Evolutionary conservation across 1,140 invertebrate genomes (phyloP).

Genomic region (Trichonephila clavipes): DNA sequence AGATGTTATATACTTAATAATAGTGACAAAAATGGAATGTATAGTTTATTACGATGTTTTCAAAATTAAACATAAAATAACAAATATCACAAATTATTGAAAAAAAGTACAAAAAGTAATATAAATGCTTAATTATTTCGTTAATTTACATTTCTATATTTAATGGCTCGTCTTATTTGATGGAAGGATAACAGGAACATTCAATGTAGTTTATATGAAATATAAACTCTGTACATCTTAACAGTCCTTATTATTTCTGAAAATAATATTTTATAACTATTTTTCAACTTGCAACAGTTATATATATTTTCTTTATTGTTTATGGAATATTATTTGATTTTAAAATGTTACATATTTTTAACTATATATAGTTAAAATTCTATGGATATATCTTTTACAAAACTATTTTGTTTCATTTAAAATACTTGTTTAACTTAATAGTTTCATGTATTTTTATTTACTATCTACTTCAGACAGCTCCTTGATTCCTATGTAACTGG

Average conservation of each 20-base stretch:
- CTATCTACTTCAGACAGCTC: no score
- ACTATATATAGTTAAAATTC: no score
- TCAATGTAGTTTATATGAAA: neutral
- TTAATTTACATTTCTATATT: neutral
- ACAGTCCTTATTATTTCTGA: neutral
- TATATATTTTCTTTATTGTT: no score
- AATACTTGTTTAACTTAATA: no score
- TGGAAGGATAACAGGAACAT: neutral
- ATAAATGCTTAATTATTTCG: neutral
- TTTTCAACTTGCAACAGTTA: no score
- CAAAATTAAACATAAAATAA: neutral
- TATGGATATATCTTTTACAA: no score
- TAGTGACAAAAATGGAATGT: neutral
- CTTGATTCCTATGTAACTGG: no score
- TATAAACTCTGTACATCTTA: neutral
- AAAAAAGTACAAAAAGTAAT: neutral
- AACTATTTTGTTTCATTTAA: no score
- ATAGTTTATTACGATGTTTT: neutral
- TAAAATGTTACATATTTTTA: no score
- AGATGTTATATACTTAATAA: neutral
- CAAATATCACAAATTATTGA: constrained; percentile 15
- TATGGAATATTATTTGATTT: no score
- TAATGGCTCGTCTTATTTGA: neutral
- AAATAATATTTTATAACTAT: neutral
- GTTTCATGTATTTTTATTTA: no score